These are phyloP conservation scores for Garra rufa DNA, from an alignment of 2,113 vertebrate genomes.

Conservation along the genomic window DNA sequence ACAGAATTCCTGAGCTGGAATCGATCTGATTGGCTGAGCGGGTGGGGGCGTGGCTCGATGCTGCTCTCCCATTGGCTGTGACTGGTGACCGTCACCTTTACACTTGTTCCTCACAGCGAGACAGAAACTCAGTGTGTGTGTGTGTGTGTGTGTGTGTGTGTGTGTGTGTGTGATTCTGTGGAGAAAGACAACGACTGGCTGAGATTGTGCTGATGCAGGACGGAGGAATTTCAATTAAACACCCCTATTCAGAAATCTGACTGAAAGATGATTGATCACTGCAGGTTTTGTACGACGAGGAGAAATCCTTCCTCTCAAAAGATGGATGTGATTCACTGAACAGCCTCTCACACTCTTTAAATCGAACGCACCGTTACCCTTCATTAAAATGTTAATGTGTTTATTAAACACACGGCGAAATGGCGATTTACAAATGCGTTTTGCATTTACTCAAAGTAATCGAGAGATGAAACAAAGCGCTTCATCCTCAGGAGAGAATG, in stretches of 20 bases:
- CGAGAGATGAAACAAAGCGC: not conserved
- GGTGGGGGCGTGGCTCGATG: constrained; percentile 8
- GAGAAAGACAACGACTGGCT: not conserved
- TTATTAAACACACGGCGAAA: not conserved
- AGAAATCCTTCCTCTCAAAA: not conserved
- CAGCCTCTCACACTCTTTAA: no score
- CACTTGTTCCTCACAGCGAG: not conserved
- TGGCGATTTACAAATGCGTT: not conserved
- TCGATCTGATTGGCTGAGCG: constrained; percentile 50
- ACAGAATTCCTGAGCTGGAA: constrained; percentile 55
- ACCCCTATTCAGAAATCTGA: not conserved
- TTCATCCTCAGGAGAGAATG: not conserved
- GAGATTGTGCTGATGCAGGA: not conserved
- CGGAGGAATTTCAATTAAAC: not conserved
- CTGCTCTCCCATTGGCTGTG: constrained; percentile 37
- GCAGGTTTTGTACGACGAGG: no score
- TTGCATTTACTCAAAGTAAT: not conserved
- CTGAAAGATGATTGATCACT: not conserved
- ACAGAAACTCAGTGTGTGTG: not conserved
- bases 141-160: not conserved
- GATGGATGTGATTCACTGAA: not conserved
- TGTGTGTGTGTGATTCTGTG: no score
- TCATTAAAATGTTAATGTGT: not conserved
- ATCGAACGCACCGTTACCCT: no score
- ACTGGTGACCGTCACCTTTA: not conserved